A percentile compares a stretch with the other conserved stretches of the same genome.
phyloP scores from a whole-genome alignment of 2,113 vertebrate genomes.

The Corythaeola cristata region DNA sequence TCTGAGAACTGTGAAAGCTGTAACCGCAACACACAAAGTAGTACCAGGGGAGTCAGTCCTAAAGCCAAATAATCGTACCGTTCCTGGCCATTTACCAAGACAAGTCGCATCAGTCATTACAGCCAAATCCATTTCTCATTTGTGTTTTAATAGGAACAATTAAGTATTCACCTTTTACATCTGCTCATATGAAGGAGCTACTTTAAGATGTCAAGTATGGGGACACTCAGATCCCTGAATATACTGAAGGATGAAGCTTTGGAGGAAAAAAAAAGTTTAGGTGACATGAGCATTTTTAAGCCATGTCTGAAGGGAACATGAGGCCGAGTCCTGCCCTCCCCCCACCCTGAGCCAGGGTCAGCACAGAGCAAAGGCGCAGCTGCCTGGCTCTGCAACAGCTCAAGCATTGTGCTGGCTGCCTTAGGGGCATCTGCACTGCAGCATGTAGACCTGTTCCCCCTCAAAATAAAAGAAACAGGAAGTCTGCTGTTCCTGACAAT shows the following conservation, averaged over 20 bases:
- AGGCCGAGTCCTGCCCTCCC: not conserved
- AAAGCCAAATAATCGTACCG: not conserved
- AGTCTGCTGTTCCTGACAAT: not conserved
- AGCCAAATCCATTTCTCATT: constrained; percentile 1
- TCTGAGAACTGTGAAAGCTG: not conserved
- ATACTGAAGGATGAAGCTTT: not conserved
- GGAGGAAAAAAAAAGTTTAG: not conserved
- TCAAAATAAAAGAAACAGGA: not conserved
- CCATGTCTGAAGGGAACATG: not conserved
- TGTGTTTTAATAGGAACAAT: constrained; percentile 47
- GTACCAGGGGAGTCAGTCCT: not conserved
- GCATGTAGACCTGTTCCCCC: not conserved
- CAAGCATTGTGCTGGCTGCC: not conserved
- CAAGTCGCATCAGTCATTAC: not conserved
- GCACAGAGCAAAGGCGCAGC: not conserved
- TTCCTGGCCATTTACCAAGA: not conserved
- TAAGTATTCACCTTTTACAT: constrained; percentile 1
- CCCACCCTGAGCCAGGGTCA: not conserved
- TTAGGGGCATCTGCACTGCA: not conserved
- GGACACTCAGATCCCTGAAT: not conserved
- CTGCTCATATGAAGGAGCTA: not conserved
- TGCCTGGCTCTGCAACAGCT: not conserved
- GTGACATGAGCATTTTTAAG: not conserved
- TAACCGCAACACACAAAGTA: not conserved
- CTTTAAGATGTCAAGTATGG: not conserved